Base-by-base conservation (phyloP, 2,113 vertebrate species). In the Acinonyx jubatus region DNA sequence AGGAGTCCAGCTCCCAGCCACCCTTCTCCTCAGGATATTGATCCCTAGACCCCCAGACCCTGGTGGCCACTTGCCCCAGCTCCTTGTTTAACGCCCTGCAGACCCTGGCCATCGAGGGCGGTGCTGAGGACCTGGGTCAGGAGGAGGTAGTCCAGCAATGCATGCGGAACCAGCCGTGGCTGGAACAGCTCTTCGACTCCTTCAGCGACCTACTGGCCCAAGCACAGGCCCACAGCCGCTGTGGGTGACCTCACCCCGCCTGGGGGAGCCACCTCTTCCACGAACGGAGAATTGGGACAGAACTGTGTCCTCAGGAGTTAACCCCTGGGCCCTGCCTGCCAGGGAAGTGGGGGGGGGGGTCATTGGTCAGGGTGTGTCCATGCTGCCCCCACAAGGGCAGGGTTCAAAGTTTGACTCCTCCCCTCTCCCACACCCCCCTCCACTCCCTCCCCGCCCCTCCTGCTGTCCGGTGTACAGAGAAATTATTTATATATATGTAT, bases 61-160 rank as follows among this genome's bases (percentile, higher is more conserved):
- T 21, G 19, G 33, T 63, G 27, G 81, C 36, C 19, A 2, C 66
- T 12, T 13, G 7, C 13, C 25, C 10, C 61, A 66, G 69, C 50
- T 68, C 33, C 36, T 0, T 19, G 21, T 94, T 50, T 94, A 1
- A 21, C 9, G 41, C 87, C 73, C 78, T 31, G 12, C 99, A 99
- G 99, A 99, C 99, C 68, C 99, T 99, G 98, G 99, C 99, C 88
- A 99, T 99, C 33, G 99, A 99, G 98, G 99, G 99, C 90, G 99
- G 99, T 1, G 99, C 99, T 0, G 99, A 99, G 93, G 99, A 99
- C 98, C 99, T 99, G 14, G 99, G 99, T 1, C 99, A 99, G 98
- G 99, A 99, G 98, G 99, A 99, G 98, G 99, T 99, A 94, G 99
- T 99, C 65, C 99, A 99, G 98, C 99, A 99, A 98, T 99, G 99